Evolutionary conservation across 2,797 vertebrate genomes (phyloP).

Genomic region (Moxostoma hubbsi): DNA sequence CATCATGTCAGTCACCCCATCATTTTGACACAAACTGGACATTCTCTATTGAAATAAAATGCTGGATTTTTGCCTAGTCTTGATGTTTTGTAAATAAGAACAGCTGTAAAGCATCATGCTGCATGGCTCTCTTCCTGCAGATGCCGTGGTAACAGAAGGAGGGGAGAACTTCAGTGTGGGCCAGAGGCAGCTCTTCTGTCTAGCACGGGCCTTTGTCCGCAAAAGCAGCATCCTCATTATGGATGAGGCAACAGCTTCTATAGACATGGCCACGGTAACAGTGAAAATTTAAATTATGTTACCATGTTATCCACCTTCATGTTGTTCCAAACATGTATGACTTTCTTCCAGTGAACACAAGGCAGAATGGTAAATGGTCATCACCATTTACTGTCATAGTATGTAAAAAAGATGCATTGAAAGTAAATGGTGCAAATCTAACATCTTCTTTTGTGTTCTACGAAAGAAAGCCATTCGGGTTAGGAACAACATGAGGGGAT

Average conservation of each 20-base stretch:
- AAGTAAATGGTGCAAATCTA: no score
- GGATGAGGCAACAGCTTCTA: constrained; percentile 98
- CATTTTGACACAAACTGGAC: neutral
- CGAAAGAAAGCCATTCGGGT: no score
- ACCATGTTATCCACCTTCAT: no score
- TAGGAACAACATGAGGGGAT: no score
- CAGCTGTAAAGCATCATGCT: constrained; percentile 18
- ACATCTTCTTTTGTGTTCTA: no score
- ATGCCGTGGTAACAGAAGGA: constrained; percentile 92
- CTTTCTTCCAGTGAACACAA: no score
- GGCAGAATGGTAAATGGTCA: no score
- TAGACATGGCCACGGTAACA: constrained; percentile 96
- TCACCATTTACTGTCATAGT: no score
- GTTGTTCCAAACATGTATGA: no score
- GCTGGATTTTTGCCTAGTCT: neutral
- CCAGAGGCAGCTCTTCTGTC: constrained; percentile 95
- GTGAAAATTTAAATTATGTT: no score
- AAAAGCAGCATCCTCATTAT: constrained; percentile 99
- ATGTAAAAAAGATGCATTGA: no score
- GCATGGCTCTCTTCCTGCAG: constrained; percentile 65
- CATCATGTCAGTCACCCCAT: constrained; percentile 15
- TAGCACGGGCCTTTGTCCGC: constrained; percentile 94
- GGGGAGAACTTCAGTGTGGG: constrained; percentile 98
- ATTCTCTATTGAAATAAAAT: neutral
- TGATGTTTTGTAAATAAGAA: neutral